Conservation (phyloP, 2,888 invertebrate genomes). For the Drosophila atripex region DNA sequence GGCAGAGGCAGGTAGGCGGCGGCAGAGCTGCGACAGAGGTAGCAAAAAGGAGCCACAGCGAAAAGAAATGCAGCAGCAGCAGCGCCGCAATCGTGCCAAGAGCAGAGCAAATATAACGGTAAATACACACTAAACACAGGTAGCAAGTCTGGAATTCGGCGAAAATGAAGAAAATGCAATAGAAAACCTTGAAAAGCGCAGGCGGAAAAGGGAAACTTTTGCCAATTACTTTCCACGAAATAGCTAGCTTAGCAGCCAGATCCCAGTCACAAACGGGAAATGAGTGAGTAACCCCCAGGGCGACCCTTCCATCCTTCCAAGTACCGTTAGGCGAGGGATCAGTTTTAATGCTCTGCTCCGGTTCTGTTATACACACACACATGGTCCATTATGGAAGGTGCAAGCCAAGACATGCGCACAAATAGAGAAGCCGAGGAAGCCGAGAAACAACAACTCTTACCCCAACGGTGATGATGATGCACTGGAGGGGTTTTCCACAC, state of each 20-base stretch:
- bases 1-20: slow-evolving; percentile 50
- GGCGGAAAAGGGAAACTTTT: slow-evolving; percentile 37
- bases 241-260: background rate
- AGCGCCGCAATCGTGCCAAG: slow-evolving; percentile 53
- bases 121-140: slow-evolving; percentile 39
- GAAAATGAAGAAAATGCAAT: slow-evolving; percentile 32
- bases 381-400: slow-evolving; percentile 38
- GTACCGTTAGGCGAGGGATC: slow-evolving; percentile 75
- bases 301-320: slow-evolving; percentile 1
- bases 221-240: background rate
- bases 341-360: slow-evolving; percentile 50
- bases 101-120: slow-evolving; percentile 57
- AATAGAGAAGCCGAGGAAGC: slow-evolving; percentile 21
- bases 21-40: slow-evolving; percentile 36
- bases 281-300: slow-evolving; percentile 36
- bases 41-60: slow-evolving; percentile 55
- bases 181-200: slow-evolving; percentile 7
- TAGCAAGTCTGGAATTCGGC: slow-evolving; percentile 5
- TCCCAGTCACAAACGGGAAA: slow-evolving; percentile 45
- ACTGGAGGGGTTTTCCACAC: slow-evolving; percentile 68
- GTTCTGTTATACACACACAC: slow-evolving; percentile 29
- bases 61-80: slow-evolving; percentile 41
- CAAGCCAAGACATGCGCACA: slow-evolving; percentile 66
- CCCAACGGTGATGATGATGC: slow-evolving; percentile 71
- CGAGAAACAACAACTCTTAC: slow-evolving; percentile 44